These are phyloP conservation scores for Epizoanthus stellaris DNA, from an alignment of 92 coral and sea anemone genomes.

Conservation along the genomic window DNA sequence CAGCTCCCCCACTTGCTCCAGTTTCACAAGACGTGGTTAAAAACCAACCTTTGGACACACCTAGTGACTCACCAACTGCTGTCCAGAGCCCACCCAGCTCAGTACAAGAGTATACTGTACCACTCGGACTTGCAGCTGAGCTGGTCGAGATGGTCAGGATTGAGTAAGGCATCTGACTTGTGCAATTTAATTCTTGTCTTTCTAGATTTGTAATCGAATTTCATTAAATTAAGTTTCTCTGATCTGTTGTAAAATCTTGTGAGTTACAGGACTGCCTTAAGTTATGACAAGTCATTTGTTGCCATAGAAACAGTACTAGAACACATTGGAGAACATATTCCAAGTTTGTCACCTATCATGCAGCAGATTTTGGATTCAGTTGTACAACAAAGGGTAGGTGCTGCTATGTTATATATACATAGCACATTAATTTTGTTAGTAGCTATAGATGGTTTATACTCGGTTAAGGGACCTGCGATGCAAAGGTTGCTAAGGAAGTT, in stretches of 20 bases:
- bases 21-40: not conserved
- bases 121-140: slow-evolving; percentile 69
- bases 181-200: not conserved
- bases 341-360: slow-evolving; percentile 73
- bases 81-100: slow-evolving; percentile 24
- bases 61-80: slow-evolving; percentile 10
- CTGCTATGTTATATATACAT: not conserved
- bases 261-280: slow-evolving; percentile 80
- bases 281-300: slow-evolving; percentile 80
- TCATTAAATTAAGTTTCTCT: not conserved
- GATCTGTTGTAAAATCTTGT: not conserved
- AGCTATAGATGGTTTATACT: not conserved
- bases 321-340: slow-evolving; percentile 76
- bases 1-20: slow-evolving; percentile 8
- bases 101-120: slow-evolving; percentile 47
- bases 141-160: slow-evolving; percentile 74
- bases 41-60: not conserved
- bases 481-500: too few relatives aligned
- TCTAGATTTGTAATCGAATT: not conserved
- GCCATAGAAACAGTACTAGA: slow-evolving; percentile 87
- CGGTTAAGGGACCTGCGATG: too few relatives aligned
- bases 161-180: slow-evolving; percentile 55
- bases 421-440: not conserved
- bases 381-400: slow-evolving; percentile 74
- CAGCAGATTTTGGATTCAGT: slow-evolving; percentile 78